A percentile compares a stretch with the other conserved stretches of the same genome.
These are phyloP conservation scores for Agrotis puta DNA, from an alignment of 2,888 invertebrate species.

Conservation along the genomic window DNA sequence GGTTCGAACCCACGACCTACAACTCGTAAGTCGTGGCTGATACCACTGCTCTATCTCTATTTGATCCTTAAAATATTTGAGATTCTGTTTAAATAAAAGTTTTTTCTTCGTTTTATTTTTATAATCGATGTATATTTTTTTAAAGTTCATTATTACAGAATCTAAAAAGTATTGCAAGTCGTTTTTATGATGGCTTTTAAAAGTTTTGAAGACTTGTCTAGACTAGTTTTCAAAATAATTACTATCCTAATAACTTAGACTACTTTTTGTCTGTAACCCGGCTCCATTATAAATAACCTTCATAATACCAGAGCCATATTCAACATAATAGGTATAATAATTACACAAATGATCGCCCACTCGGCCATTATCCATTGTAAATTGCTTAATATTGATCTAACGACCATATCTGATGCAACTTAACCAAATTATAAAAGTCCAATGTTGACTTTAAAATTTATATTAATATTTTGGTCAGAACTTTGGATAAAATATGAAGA, in stretches of 20 bases:
- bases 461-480: not conserved
- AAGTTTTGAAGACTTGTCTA: no score
- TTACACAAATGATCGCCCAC: conserved; percentile 54
- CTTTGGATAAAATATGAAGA: not conserved
- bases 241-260: not conserved
- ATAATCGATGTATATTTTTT: not conserved
- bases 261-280: conserved; percentile 11
- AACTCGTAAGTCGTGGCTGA: no score
- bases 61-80: not conserved
- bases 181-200: no score
- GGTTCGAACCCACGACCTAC: no score
- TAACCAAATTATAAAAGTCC: conserved; percentile 37
- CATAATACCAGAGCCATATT: conserved; percentile 26
- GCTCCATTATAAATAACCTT: conserved; percentile 49
- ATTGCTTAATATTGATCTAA: conserved; percentile 60
- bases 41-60: no score
- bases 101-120: not conserved
- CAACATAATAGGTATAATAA: conserved; percentile 50
- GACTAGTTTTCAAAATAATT: not conserved
- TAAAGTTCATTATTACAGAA: no score
- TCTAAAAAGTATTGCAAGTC: no score
- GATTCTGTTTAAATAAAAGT: not conserved
- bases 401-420: conserved; percentile 47
- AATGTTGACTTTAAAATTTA: conserved; percentile 16
- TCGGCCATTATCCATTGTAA: conserved; percentile 42